Evolutionary conservation across 2,113 vertebrate species (phyloP).

Genomic region (Lampris megalopsis): DNA sequence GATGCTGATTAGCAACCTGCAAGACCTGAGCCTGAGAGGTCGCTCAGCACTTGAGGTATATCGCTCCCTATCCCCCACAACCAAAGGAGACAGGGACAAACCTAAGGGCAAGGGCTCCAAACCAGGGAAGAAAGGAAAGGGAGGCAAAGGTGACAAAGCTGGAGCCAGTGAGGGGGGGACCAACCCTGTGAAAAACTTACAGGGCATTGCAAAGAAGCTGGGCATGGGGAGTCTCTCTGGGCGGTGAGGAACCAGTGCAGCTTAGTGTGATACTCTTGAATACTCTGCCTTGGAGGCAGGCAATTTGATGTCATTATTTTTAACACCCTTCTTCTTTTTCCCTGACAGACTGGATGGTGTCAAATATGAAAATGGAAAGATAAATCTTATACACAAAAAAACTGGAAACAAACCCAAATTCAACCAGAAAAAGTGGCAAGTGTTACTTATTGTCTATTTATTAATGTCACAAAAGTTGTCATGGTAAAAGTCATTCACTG

Average conservation of each 20-base stretch:
- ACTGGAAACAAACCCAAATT: conserved; percentile 87
- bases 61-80: conserved; percentile 80
- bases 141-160: conserved; percentile 78
- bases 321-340: conserved; percentile 7
- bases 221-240: conserved; percentile 87
- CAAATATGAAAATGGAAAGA: conserved; percentile 90
- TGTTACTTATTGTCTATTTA: background rate
- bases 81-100: conserved; percentile 82
- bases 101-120: conserved; percentile 86
- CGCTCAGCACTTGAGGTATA: conserved; percentile 90
- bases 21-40: conserved; percentile 84
- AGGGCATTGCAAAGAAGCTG: conserved; percentile 90
- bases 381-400: conserved; percentile 87
- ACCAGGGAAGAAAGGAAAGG: conserved; percentile 88
- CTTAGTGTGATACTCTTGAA: background rate
- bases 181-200: conserved; percentile 91
- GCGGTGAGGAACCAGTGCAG: conserved; percentile 80
- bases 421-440: conserved; percentile 89
- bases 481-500: background rate
- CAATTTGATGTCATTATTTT: background rate
- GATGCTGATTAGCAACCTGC: conserved; percentile 86
- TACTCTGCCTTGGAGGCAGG: background rate
- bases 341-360: conserved; percentile 90
- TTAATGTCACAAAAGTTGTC: background rate
- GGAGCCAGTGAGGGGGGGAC: conserved; percentile 71